A percentile compares a stretch with the other conserved stretches of the same genome.
Evolutionary conservation across 2,888 invertebrate genomes (phyloP).

Genomic region (Drosophila barbarae): DNA sequence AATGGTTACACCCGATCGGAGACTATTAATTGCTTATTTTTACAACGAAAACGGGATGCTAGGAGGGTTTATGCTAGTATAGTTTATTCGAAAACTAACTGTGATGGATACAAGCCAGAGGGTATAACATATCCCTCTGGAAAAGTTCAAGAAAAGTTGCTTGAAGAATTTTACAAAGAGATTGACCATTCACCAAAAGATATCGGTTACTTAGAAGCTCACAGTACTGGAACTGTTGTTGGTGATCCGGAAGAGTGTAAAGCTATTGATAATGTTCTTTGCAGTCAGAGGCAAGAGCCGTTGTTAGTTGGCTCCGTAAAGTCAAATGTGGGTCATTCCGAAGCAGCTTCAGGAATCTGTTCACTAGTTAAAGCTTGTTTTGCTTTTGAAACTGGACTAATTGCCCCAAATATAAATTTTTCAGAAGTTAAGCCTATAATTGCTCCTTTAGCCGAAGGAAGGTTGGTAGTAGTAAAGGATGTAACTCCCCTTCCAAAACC

Average conservation of each 20-base stretch:
- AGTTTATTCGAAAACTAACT: constrained; percentile 89
- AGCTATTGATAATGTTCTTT: constrained; percentile 90
- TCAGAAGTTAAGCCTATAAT: constrained; percentile 83
- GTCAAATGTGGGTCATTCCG: constrained; percentile 96
- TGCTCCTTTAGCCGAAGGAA: constrained; percentile 83
- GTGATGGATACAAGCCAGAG: constrained; percentile 88
- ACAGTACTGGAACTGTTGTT: constrained; percentile 89
- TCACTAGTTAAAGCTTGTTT: constrained; percentile 90
- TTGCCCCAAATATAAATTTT: constrained; percentile 94
- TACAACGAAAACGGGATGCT: constrained; percentile 87
- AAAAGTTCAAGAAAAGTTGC: constrained; percentile 82
- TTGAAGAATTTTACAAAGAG: constrained; percentile 85
- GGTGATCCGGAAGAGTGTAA: constrained; percentile 96
- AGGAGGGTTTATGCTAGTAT: constrained; percentile 85
- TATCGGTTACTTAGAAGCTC: constrained; percentile 91
- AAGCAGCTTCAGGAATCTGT: constrained; percentile 91
- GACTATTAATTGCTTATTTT: constrained; percentile 84
- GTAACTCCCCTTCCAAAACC: constrained; percentile 86
- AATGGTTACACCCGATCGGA: constrained; percentile 93
- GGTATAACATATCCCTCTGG: constrained; percentile 86
- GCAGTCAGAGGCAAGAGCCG: constrained; percentile 86
- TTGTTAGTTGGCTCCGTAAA: constrained; percentile 94
- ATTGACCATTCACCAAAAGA: constrained; percentile 85
- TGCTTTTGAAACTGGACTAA: constrained; percentile 88
- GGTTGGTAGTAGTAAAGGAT: constrained; percentile 87